A percentile compares a stretch with the other conserved stretches of the same genome.
These are phyloP conservation scores for Phymatocera aterrima DNA, from an alignment of 2,888 invertebrate species.

Conservation along the genomic window DNA sequence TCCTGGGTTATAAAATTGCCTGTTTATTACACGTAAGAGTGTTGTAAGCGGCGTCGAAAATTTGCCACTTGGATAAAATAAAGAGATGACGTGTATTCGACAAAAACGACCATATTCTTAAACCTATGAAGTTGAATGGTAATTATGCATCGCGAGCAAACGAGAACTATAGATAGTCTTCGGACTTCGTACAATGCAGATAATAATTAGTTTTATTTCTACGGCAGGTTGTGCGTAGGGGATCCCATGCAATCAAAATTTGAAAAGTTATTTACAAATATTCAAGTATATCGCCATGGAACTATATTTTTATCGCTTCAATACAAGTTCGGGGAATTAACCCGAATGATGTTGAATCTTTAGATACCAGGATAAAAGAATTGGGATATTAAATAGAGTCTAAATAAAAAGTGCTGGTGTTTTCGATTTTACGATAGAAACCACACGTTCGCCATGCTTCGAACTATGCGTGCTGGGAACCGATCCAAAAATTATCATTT, in stretches of 20 bases:
- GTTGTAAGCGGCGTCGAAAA: not conserved
- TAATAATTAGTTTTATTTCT: too few species aligned
- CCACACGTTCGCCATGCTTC: not conserved
- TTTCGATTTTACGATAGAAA: constrained; percentile 13
- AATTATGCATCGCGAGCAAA: not conserved
- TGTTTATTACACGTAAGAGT: not conserved
- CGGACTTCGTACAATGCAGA: too few species aligned
- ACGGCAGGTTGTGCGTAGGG: too few species aligned
- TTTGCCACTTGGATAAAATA: not conserved
- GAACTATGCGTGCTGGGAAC: constrained; percentile 22
- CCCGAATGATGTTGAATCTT: too few species aligned
- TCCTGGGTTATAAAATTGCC: constrained; percentile 9
- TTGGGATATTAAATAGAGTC: not conserved
- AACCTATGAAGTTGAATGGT: not conserved
- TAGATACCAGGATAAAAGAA: too few species aligned
- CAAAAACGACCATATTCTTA: not conserved
- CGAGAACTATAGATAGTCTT: too few species aligned
- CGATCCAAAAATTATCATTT: constrained; percentile 19
- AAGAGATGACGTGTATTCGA: not conserved
- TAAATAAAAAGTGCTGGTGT: not conserved
- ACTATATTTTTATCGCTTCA: not conserved
- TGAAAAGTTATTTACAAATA: too few species aligned
- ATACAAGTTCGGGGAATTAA: too few species aligned
- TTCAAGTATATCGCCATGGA: too few species aligned
- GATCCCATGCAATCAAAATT: too few species aligned